Evolutionary conservation across 2,113 vertebrate genomes (phyloP).

Genomic region (Cettia cetti): DNA sequence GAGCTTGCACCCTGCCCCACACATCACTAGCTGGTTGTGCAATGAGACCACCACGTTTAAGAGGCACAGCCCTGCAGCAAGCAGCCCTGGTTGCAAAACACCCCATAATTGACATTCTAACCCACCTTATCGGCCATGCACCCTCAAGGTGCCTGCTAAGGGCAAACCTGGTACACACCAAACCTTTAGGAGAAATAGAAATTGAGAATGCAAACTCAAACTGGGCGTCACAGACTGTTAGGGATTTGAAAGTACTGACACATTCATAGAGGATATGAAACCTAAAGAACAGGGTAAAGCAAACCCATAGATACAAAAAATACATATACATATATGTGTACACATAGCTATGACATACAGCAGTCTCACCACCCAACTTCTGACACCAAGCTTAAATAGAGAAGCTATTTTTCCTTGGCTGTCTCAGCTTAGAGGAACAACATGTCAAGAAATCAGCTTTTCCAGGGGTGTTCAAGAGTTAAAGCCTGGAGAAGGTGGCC

Average conservation of each 20-base stretch:
- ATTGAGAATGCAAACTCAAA: neutral
- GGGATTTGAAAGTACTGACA: neutral
- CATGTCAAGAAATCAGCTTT: neutral
- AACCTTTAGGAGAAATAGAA: neutral
- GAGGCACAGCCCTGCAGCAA: neutral
- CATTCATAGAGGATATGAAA: neutral
- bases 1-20: constrained; percentile 1
- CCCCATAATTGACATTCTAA: neutral
- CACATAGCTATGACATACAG: neutral
- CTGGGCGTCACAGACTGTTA: neutral
- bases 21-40: neutral
- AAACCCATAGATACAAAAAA: neutral
- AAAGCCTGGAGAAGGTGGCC: neutral
- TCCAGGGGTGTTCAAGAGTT: neutral
- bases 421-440: neutral
- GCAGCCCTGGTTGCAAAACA: neutral
- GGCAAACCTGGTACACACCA: neutral
- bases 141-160: neutral
- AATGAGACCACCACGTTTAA: constrained; percentile 14
- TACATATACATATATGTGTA: fast-evolving
- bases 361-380: neutral
- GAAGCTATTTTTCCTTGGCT: neutral
- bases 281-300: neutral
- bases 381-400: neutral
- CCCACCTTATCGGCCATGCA: neutral